phyloP scores from a whole-genome alignment of 1,140 invertebrate genomes.

The Rhagoletis pomonella region DNA sequence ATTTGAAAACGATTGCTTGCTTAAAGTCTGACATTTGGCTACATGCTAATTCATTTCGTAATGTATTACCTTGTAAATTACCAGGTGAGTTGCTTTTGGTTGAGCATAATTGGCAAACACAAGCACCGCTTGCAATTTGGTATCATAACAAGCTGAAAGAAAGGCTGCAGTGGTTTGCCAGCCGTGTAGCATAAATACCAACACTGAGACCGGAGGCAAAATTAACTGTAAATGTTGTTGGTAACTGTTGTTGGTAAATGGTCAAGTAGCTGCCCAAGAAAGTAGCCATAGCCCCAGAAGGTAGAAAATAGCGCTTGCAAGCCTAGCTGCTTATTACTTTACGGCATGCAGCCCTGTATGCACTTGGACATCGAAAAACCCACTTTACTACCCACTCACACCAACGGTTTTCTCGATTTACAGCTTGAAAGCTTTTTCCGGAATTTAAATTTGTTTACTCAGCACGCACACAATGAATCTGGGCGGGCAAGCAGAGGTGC shows the following conservation, averaged over 20 bases:
- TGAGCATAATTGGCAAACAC: background rate
- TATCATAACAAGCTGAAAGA: conserved; percentile 11
- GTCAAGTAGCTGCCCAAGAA: background rate
- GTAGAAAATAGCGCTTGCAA: background rate
- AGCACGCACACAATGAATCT: conserved; percentile 19
- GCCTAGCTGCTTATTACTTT: background rate
- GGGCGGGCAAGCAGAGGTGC: background rate
- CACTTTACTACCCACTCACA: background rate
- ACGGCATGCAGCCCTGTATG: background rate
- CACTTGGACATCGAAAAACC: too few species aligned
- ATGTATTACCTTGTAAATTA: conserved; percentile 43
- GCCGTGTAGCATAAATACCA: background rate
- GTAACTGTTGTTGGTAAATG: background rate
- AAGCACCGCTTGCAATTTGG: conserved; percentile 28
- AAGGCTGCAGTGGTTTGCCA: background rate
- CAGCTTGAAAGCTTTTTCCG: conserved; percentile 47
- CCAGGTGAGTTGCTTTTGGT: conserved; percentile 6
- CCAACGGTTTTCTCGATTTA: conserved; percentile 34
- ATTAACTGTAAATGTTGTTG: too few species aligned
- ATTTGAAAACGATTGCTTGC: background rate
- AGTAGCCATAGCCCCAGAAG: background rate
- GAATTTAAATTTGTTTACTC: conserved; percentile 50
- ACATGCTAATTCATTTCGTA: conserved; percentile 34
- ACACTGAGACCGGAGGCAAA: background rate
- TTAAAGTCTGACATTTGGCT: conserved; percentile 31